A percentile compares a stretch with the other conserved stretches of the same genome.
These are phyloP conservation scores for Dicranocentrus wangi DNA, from an alignment of 2,888 invertebrate species.

Conservation along the genomic window DNA sequence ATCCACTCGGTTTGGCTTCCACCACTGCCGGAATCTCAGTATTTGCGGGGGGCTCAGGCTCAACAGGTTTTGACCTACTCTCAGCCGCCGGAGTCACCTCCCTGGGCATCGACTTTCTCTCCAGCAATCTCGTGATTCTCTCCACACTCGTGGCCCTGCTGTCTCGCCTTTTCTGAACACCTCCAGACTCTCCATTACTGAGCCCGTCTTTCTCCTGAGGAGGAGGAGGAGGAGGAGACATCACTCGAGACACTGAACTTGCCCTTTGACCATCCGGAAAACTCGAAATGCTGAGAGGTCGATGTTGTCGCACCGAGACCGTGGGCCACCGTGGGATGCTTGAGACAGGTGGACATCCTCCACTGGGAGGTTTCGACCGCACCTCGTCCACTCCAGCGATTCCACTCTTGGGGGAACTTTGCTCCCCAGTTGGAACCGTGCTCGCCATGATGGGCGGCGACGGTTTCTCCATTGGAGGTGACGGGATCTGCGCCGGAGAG, in stretches of 20 bases:
- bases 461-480: neutral
- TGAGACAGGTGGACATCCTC: neutral
- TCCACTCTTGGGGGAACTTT: slow-evolving; percentile 31
- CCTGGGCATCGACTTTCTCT: slow-evolving; percentile 67
- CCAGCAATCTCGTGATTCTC: slow-evolving; percentile 69
- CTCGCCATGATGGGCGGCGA: neutral
- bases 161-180: slow-evolving; percentile 5
- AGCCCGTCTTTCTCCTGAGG: slow-evolving; percentile 8
- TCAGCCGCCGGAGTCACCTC: slow-evolving; percentile 33
- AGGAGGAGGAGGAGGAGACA: slow-evolving; percentile 60
- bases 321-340: slow-evolving; percentile 69
- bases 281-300: slow-evolving; percentile 68
- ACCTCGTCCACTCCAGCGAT: neutral
- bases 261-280: slow-evolving; percentile 57
- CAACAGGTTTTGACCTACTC: neutral
- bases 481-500: neutral
- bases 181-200: neutral
- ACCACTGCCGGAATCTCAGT: neutral
- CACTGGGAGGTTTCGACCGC: slow-evolving; percentile 21
- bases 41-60: neutral
- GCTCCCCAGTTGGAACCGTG: too few species aligned
- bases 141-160: slow-evolving; percentile 70
- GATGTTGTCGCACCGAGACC: slow-evolving; percentile 66
- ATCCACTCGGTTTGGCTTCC: neutral
- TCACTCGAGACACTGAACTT: slow-evolving; percentile 52